phyloP scores from a whole-genome alignment of 2,113 vertebrate genomes.

The Vicugna pacos region DNA sequence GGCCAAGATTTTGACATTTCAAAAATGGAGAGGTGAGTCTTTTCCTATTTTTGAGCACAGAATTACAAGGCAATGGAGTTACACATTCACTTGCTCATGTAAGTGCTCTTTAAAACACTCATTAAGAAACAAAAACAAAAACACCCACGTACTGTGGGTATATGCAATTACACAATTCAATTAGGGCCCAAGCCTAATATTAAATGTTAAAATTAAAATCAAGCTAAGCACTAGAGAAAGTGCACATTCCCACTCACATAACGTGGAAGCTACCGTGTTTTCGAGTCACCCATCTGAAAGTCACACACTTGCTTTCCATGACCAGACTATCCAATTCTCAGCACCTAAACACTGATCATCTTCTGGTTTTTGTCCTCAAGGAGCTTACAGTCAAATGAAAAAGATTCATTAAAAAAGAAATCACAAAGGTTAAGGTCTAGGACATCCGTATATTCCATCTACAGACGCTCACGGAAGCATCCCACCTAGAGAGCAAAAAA shows the following conservation, averaged over 20 bases:
- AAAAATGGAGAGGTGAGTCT: constrained; percentile 10
- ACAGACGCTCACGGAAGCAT: background rate
- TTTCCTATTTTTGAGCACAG: constrained; percentile 69
- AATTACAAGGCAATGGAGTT: constrained; percentile 52
- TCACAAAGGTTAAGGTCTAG: background rate
- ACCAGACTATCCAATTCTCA: background rate
- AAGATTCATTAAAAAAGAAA: background rate
- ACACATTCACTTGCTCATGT: constrained; percentile 28
- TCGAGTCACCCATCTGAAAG: constrained; percentile 12
- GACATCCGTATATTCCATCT: background rate
- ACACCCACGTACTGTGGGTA: background rate
- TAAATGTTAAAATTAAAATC: constrained; percentile 58
- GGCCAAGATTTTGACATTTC: constrained; percentile 30
- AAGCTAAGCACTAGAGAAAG: constrained; percentile 6
- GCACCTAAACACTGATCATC: background rate
- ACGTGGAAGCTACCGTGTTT: background rate
- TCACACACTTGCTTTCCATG: background rate
- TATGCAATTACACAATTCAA: constrained; percentile 16
- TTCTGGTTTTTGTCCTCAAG: background rate
- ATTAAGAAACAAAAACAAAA: constrained; percentile 49
- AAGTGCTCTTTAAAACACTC: constrained; percentile 49
- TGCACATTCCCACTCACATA: background rate
- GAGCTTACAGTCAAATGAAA: constrained; percentile 5
- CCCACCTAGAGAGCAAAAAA: background rate
- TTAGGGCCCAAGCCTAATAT: constrained; percentile 46